A percentile compares a stretch with the other conserved stretches of the same genome.
Evolutionary conservation across 2,888 invertebrate genomes (phyloP).

Genomic region (Apantesis nais): DNA sequence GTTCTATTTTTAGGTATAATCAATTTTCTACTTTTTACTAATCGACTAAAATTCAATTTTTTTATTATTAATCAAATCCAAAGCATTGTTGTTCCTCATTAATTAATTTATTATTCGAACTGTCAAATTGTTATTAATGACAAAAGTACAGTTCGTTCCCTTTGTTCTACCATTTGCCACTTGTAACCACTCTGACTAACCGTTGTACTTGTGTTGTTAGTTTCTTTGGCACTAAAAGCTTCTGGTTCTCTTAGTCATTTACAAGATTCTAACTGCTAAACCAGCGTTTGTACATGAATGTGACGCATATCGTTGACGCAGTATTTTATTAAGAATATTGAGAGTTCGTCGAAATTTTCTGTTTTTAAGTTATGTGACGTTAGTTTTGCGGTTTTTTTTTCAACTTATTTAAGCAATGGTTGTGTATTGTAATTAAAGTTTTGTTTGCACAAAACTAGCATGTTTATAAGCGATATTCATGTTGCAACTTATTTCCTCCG

Average conservation of each 20-base stretch:
- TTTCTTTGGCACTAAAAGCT: slow-evolving; percentile 24
- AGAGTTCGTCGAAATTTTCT: slow-evolving; percentile 26
- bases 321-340: slow-evolving; percentile 18
- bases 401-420: neutral
- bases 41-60: too few relatives aligned
- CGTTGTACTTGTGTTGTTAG: slow-evolving; percentile 19
- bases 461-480: slow-evolving; percentile 46
- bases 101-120: neutral
- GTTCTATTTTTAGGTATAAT: too few relatives aligned
- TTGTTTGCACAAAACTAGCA: slow-evolving; percentile 35
- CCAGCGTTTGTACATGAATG: slow-evolving; percentile 16
- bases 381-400: slow-evolving; percentile 13
- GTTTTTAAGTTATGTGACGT: slow-evolving; percentile 18
- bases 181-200: slow-evolving; percentile 23
- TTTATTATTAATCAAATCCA: too few relatives aligned
- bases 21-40: too few relatives aligned
- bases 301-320: slow-evolving; percentile 35
- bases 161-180: neutral
- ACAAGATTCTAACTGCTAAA: slow-evolving; percentile 15
- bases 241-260: slow-evolving; percentile 35
- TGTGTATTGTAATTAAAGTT: neutral
- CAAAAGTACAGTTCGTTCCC: neutral
- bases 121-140: neutral
- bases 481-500: slow-evolving; percentile 36
- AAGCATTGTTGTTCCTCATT: neutral